Evolutionary conservation across 2,888 invertebrate genomes (phyloP), one percentile per base, ranked within the genome.

Genomic region (Fragum fragum): DNA sequence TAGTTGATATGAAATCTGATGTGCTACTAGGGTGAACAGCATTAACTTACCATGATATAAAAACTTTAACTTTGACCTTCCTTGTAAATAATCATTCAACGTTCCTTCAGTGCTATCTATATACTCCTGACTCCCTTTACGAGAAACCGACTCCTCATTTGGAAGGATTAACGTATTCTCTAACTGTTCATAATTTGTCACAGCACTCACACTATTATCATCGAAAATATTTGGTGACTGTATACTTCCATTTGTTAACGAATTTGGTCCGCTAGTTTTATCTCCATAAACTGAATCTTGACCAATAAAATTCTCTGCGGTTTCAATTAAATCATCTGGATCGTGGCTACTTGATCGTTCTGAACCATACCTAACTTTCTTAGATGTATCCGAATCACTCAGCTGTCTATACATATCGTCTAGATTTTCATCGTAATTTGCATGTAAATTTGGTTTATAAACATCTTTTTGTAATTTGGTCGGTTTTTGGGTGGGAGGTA

Each of bases 41-140:
- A n/a, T n/a, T n/a, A n/a, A n/a, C 78, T 39, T 76, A 79, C 86
- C 86, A 53, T 86, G 71, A 59, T 86, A 86, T 21, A 86, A 66
- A 61, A 86, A 86, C 73, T 52, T 79, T n/a, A 79, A 52, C 74
- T 77, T 83, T 47, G 86, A 86, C 66, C 72, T 81, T n/a, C 86
- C 86, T 16, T 76, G 70, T 18, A 86, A 71, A 61, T 75, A 83
- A 42, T 86, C 86, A 5, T 74, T 73, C 16, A 79, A 69, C 9
- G 72, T 73, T 6, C 71, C 78, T 29, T 85, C 80, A 42, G 68
- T 74, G 18, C 76, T 83, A 2, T 73, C 69, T 11, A 85, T 78
- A 71, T 80, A 82, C 11, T 81, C 85, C 53, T 80, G 80, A 76
- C 85, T 85, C 7, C 74, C 75, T 39, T 61, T 77, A 9, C 76